phyloP scores from a whole-genome alignment of 1,140 invertebrate species.

The Vanessa tameamea region DNA sequence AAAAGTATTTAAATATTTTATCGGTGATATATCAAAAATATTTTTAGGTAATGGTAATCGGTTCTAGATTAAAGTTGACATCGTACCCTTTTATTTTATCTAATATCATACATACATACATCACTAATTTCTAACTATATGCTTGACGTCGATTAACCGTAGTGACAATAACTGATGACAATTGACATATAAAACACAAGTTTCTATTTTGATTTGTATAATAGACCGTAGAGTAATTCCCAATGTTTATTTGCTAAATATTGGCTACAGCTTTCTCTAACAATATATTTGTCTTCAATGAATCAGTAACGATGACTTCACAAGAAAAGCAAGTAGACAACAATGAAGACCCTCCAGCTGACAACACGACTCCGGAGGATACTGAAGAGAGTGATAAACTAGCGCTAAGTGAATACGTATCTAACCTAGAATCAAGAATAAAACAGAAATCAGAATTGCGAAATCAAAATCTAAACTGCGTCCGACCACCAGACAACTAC shows the following conservation, averaged over 20 bases:
- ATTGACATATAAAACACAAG: no score
- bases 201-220: no score
- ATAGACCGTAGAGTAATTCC: no score
- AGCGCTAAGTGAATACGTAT: constrained; percentile 74
- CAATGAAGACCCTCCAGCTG: constrained; percentile 43
- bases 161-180: not conserved
- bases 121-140: not conserved
- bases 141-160: not conserved
- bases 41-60: no score
- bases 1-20: no score
- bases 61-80: no score
- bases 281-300: not conserved
- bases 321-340: constrained; percentile 59
- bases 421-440: constrained; percentile 79
- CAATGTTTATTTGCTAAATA: not conserved
- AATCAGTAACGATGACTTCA: constrained; percentile 49
- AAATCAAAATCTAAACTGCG: constrained; percentile 85
- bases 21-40: no score
- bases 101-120: no score
- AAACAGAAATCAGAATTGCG: constrained; percentile 86
- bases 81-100: no score
- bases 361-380: constrained; percentile 43
- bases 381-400: constrained; percentile 72
- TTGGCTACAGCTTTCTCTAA: not conserved
- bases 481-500: constrained; percentile 87